phyloP scores from a whole-genome alignment of 1,140 invertebrate genomes.

The Eriocheir sinensis region DNA sequence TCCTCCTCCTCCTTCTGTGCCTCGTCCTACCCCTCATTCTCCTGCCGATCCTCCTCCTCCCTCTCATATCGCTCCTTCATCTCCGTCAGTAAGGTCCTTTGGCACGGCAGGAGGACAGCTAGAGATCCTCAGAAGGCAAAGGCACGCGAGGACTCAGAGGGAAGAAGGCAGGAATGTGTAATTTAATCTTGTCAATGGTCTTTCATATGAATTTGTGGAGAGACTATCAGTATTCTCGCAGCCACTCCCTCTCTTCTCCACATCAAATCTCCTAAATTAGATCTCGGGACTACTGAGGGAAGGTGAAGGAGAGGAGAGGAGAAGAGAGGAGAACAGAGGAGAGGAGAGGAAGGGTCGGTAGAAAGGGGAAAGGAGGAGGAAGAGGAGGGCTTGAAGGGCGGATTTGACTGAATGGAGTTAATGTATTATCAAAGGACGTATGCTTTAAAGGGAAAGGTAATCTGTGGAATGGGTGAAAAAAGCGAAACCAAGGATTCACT shows the following conservation, averaged over 20 bases:
- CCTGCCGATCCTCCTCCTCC: not conserved
- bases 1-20: not conserved
- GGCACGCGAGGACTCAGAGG: not conserved
- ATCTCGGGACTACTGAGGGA: not conserved
- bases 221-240: not conserved
- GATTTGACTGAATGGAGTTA: too few relatives aligned
- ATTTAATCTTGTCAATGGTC: not conserved
- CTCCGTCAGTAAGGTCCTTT: not conserved
- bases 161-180: not conserved
- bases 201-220: not conserved
- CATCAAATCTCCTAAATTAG: constrained; percentile 2
- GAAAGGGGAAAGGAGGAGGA: not conserved
- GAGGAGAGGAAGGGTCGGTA: not conserved
- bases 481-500: too few relatives aligned
- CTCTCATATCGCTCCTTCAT: not conserved
- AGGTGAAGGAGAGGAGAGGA: not conserved
- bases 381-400: not conserved
- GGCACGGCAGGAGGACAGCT: not conserved
- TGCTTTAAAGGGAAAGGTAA: too few relatives aligned
- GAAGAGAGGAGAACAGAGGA: not conserved
- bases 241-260: not conserved
- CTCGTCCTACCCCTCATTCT: not conserved
- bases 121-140: not conserved
- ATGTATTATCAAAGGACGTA: too few relatives aligned
- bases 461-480: too few relatives aligned